These are phyloP conservation scores for Xiphophorus birchmanni DNA, from an alignment of 2,797 vertebrate genomes.

Conservation along the genomic window DNA sequence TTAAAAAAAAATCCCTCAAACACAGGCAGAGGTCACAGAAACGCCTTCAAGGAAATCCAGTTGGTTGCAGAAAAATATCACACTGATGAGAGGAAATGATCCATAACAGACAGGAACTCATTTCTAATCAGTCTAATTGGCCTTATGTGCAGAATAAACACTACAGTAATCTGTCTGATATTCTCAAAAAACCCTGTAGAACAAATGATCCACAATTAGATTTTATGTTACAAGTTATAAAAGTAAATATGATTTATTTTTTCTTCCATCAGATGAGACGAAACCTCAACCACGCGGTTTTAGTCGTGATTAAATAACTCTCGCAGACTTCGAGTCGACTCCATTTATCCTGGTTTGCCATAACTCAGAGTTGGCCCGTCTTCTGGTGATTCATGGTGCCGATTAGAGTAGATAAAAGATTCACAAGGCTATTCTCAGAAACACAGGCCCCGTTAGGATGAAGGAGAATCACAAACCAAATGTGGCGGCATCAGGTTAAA, in stretches of 20 bases:
- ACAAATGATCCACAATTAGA: background rate
- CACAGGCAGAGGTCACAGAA: background rate
- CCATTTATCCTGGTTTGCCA: conserved; percentile 38
- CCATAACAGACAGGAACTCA: background rate
- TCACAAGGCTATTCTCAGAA: conserved; percentile 31
- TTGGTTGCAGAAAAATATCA: background rate
- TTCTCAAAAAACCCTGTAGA: background rate
- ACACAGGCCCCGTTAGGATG: conserved; percentile 18
- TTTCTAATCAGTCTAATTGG: background rate
- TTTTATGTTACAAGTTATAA: background rate
- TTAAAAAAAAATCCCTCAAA: background rate
- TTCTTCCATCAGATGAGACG: background rate
- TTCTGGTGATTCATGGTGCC: conserved; percentile 51
- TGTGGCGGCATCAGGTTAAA: background rate
- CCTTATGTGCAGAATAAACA: background rate
- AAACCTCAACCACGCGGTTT: background rate
- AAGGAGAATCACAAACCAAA: conserved; percentile 29
- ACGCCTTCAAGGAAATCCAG: background rate
- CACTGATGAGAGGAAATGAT: background rate
- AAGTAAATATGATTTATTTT: background rate
- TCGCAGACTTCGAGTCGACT: conserved; percentile 40
- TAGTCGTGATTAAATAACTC: conserved; percentile 26
- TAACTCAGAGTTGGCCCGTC: conserved; percentile 40
- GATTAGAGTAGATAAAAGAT: conserved; percentile 43
- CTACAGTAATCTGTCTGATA: background rate